These are phyloP conservation scores for Sacculina carcini DNA, from an alignment of 2,888 invertebrate species.

Conservation along the genomic window DNA sequence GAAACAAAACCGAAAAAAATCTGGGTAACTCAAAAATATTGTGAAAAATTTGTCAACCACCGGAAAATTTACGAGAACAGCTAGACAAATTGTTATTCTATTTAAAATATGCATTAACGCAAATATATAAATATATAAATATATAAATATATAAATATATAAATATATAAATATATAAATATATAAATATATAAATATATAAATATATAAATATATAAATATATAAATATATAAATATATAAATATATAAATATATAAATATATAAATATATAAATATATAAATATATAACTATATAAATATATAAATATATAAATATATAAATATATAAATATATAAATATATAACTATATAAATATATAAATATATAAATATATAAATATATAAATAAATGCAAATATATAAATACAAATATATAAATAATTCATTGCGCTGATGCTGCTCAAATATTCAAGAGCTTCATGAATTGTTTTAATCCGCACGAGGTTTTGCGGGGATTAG, in stretches of 20 bases:
- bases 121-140: background rate
- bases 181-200: conserved; percentile 2
- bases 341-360: conserved; percentile 6
- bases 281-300: too few relatives aligned
- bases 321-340: conserved; percentile 1
- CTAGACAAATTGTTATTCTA: background rate
- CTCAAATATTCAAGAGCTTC: background rate
- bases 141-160: conserved; percentile 2
- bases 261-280: background rate
- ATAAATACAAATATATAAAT: background rate
- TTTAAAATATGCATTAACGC: background rate
- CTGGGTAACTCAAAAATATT: too few relatives aligned
- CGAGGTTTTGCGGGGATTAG: background rate
- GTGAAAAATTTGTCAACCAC: too few relatives aligned
- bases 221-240: conserved; percentile 1
- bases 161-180: conserved; percentile 4
- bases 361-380: conserved; percentile 7
- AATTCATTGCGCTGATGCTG: background rate
- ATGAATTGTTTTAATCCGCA: too few relatives aligned
- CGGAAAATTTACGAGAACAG: too few relatives aligned
- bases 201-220: background rate
- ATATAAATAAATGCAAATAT: background rate
- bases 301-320: background rate
- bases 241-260: background rate
- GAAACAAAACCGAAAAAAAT: too few relatives aligned